Evolutionary conservation across 2,797 vertebrate genomes (phyloP).

Genomic region (Morelia viridis): DNA sequence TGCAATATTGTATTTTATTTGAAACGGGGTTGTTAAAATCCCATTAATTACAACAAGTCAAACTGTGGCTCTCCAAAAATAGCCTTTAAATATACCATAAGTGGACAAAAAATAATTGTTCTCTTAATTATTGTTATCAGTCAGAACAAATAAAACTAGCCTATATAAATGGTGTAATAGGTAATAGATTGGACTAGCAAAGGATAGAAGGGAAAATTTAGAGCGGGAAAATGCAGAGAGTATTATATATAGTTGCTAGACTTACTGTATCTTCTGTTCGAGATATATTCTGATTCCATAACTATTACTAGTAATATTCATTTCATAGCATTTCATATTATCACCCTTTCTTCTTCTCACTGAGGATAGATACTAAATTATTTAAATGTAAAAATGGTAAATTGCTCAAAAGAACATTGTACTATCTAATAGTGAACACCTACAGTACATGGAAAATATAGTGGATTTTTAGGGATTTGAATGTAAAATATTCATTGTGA

Average conservation of each 20-base stretch:
- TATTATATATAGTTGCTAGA: not conserved
- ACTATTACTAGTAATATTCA: not conserved
- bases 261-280: not conserved
- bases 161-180: not conserved
- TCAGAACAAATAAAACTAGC: not conserved
- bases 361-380: not conserved
- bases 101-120: not conserved
- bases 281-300: not conserved
- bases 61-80: not conserved
- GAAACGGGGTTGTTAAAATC: not conserved
- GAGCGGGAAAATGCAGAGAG: not conserved
- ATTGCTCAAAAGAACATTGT: not conserved
- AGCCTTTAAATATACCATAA: not conserved
- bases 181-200: not conserved
- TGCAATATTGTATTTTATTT: not conserved
- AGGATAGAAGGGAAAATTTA: no score
- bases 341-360: not conserved
- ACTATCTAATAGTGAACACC: not conserved
- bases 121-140: not conserved
- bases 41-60: not conserved
- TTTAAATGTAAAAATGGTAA: not conserved
- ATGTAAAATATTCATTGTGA: not conserved
- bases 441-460: not conserved
- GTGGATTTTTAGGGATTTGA: not conserved
- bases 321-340: not conserved